Percentiles rank a stretch among this genome's conserved stretches.
Conservation (phyloP, 2,888 invertebrate species). For the Hirtodrosophila confusa region DNA sequence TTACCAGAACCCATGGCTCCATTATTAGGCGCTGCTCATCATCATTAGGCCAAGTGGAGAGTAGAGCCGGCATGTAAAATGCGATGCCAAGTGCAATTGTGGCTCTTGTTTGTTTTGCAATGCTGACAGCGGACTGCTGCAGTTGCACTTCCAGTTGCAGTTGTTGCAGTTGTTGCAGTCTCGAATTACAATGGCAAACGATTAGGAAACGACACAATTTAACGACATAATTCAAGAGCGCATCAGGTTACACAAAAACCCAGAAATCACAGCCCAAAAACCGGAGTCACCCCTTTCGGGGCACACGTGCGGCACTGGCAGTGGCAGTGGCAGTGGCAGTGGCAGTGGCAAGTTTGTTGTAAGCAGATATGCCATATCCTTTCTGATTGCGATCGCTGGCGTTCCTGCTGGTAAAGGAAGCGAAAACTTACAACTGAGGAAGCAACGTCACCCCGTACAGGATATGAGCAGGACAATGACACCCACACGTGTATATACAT, state of each 20-base stretch:
- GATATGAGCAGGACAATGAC: constrained; percentile 53
- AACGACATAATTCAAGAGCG: constrained; percentile 78
- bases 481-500: constrained; percentile 48
- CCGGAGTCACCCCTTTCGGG: constrained; percentile 53
- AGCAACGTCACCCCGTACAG: constrained; percentile 57
- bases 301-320: constrained; percentile 47
- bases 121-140: constrained; percentile 7
- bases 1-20: constrained; percentile 35
- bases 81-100: constrained; percentile 24
- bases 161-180: constrained; percentile 18
- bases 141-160: constrained; percentile 25
- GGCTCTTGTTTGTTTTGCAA: constrained; percentile 53
- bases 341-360: constrained; percentile 29
- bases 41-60: constrained; percentile 58
- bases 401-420: constrained; percentile 50
- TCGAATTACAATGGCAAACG: constrained; percentile 70
- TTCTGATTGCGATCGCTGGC: constrained; percentile 74
- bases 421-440: constrained; percentile 82
- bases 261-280: constrained; percentile 33
- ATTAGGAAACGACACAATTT: constrained; percentile 79
- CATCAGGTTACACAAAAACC: constrained; percentile 64
- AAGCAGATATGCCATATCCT: constrained; percentile 81
- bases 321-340: not conserved
- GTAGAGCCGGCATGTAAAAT: no score
- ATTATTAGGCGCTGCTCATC: constrained; percentile 65